These are phyloP conservation scores for Luidia sarsii DNA, from an alignment of 53 echinoderm and acorn worm species.

Conservation along the genomic window DNA sequence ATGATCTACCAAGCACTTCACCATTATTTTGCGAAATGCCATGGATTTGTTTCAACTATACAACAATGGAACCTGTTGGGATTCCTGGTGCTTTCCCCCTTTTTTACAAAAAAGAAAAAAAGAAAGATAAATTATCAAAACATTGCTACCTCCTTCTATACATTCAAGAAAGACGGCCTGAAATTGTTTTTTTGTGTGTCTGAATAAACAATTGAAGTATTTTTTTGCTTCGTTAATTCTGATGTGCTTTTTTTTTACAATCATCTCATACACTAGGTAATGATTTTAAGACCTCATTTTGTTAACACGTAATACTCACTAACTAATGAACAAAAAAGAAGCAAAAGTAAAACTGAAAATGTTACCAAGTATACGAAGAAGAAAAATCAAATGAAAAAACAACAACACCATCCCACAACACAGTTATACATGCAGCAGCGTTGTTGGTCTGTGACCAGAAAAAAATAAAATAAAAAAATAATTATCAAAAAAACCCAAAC, in stretches of 20 bases:
- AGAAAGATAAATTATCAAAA: background rate
- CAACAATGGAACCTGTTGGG: conserved; percentile 12
- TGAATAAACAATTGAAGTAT: background rate
- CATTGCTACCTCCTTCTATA: background rate
- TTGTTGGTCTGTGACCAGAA: conserved; percentile 22
- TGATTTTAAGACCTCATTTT: background rate
- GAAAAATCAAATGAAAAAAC: conserved; percentile 1
- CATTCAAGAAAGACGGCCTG: background rate
- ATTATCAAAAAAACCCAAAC: background rate
- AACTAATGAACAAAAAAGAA: background rate
- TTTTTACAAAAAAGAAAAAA: background rate
- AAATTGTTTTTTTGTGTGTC: background rate
- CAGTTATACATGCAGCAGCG: conserved; percentile 6
- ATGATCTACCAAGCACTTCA: background rate
- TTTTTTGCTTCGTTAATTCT: no score
- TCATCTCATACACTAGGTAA: conserved; percentile 1
- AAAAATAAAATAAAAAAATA: background rate
- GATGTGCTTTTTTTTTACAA: background rate
- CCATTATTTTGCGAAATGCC: background rate
- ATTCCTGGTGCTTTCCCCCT: background rate
- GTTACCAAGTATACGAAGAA: background rate
- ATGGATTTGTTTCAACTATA: conserved; percentile 15
- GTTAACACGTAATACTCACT: background rate
- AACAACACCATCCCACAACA: conserved; percentile 2
- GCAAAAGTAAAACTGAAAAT: background rate